These are phyloP conservation scores for Bovichtus variegatus DNA, from an alignment of 2,797 vertebrate genomes.

Conservation along the genomic window DNA sequence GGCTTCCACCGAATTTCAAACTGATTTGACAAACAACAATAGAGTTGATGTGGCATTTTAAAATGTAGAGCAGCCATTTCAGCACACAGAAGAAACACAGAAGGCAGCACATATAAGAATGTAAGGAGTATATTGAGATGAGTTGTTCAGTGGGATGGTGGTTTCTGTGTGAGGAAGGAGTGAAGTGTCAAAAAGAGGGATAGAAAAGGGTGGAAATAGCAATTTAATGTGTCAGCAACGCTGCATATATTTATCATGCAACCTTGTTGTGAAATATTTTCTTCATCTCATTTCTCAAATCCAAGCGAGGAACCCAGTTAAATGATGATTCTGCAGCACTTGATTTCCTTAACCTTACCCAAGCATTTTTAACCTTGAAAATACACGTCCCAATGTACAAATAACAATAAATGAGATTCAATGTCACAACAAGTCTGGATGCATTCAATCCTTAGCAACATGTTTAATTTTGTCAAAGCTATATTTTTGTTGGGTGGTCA, in stretches of 20 bases:
- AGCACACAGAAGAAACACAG: slow-evolving; percentile 29
- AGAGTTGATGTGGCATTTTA: slow-evolving; percentile 72
- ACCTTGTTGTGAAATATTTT: slow-evolving; percentile 18
- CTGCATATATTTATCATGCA: slow-evolving; percentile 25
- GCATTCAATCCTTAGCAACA: slow-evolving; percentile 2
- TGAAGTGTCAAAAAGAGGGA: neutral
- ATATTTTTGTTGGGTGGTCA: neutral
- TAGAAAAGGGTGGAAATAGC: neutral
- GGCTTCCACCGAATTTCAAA: slow-evolving; percentile 59
- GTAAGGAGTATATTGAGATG: slow-evolving; percentile 19
- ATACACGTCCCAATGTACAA: neutral
- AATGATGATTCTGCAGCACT: slow-evolving; percentile 3
- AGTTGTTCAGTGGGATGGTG: slow-evolving; percentile 15
- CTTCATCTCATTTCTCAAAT: slow-evolving; percentile 1
- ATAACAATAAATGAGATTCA: neutral
- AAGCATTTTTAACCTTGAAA: neutral
- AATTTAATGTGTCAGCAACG: slow-evolving; percentile 22
- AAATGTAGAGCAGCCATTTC: slow-evolving; percentile 67
- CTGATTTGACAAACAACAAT: slow-evolving; percentile 71
- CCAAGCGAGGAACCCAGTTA: neutral
- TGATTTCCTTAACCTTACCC: neutral
- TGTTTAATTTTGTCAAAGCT: neutral
- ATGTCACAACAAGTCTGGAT: neutral
- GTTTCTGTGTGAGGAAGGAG: slow-evolving; percentile 5
- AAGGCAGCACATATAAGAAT: slow-evolving; percentile 39